phyloP scores from a whole-genome alignment of 2,888 invertebrate species.

The Dioctria linearis region DNA sequence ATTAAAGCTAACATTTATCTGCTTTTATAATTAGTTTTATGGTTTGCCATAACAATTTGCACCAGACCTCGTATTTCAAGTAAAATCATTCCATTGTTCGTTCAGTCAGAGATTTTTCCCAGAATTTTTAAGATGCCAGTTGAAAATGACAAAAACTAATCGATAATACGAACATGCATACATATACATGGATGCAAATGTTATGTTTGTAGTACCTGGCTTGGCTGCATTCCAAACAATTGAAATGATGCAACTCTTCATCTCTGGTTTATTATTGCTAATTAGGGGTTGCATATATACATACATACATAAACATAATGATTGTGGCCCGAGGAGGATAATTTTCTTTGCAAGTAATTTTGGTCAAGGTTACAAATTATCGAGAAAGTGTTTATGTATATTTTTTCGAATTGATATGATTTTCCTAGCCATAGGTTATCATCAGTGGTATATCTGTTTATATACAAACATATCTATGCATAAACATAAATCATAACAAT shows the following conservation, averaged over 20 bases:
- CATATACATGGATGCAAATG: too few relatives aligned
- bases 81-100: constrained; percentile 7
- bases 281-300: neutral
- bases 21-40: neutral
- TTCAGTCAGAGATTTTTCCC: neutral
- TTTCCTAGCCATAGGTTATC: constrained; percentile 10
- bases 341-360: neutral
- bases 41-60: constrained; percentile 18
- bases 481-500: too few relatives aligned
- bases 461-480: neutral
- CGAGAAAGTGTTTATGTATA: too few relatives aligned
- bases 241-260: neutral
- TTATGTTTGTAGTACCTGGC: too few relatives aligned
- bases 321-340: too few relatives aligned
- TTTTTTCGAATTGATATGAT: neutral
- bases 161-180: too few relatives aligned
- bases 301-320: too few relatives aligned
- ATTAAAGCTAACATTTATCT: constrained; percentile 11
- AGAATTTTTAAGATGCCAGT: neutral
- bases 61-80: constrained; percentile 5
- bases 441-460: neutral
- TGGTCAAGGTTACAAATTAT: constrained; percentile 23
- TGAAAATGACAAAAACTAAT: too few relatives aligned
- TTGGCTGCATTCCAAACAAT: too few relatives aligned
- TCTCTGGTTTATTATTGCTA: constrained; percentile 6